These are phyloP conservation scores for Hemiscyllium ocellatum DNA, from an alignment of 2,113 vertebrate genomes.

Conservation along the genomic window DNA sequence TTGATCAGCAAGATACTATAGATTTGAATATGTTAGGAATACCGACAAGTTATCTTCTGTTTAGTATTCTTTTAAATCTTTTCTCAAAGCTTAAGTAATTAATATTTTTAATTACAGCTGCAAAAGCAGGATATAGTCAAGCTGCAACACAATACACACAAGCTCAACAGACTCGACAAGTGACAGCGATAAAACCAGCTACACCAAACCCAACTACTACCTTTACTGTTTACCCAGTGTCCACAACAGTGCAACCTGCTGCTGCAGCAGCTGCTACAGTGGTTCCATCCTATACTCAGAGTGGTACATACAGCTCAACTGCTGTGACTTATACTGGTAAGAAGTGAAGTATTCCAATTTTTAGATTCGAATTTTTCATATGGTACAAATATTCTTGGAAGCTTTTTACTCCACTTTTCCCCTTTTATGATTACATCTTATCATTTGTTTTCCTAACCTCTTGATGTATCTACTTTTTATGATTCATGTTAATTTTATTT, in stretches of 20 bases:
- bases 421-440: neutral
- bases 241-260: conserved; percentile 86
- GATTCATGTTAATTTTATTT: too few species aligned
- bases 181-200: conserved; percentile 94
- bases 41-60: neutral
- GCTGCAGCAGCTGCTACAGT: conserved; percentile 75
- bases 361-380: neutral
- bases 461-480: too few species aligned
- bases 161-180: conserved; percentile 89
- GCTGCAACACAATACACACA: conserved; percentile 89
- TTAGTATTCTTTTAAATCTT: neutral
- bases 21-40: neutral
- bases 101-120: conserved; percentile 55
- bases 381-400: neutral
- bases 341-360: conserved; percentile 40
- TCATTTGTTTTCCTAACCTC: neutral
- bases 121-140: conserved; percentile 89
- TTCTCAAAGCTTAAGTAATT: neutral
- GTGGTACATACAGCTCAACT: conserved; percentile 91
- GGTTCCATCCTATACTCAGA: conserved; percentile 92
- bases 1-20: neutral
- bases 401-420: neutral
- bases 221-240: conserved; percentile 94
- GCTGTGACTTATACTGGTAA: conserved; percentile 93
- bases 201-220: conserved; percentile 88